A percentile compares a stretch with the other conserved stretches of the same genome.
phyloP scores from a whole-genome alignment of 2,888 invertebrate genomes.

The Drosophila parthenogenetica region DNA sequence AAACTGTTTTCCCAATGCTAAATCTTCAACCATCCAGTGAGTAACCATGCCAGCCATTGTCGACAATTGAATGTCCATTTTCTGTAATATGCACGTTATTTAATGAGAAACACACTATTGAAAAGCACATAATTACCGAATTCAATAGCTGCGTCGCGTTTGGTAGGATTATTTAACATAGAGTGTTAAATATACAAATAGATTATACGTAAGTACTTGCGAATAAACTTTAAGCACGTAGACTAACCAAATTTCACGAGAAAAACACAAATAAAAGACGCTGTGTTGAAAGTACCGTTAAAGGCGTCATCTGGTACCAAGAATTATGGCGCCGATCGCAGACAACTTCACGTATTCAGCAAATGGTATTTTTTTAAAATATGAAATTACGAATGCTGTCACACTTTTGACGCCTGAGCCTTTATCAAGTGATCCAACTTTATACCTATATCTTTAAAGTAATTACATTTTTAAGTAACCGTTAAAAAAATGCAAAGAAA shows the following conservation, averaged over 20 bases:
- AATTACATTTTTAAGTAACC: background rate
- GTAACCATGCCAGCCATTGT: background rate
- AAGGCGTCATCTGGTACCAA: constrained; percentile 23
- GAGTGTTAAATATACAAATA: constrained; percentile 1
- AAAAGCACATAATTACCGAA: background rate
- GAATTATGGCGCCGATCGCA: constrained; percentile 18
- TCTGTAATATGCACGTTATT: background rate
- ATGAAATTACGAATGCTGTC: background rate
- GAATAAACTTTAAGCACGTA: background rate
- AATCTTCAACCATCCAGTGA: background rate
- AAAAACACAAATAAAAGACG: constrained; percentile 9
- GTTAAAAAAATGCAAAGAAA: background rate
- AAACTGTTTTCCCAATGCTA: background rate
- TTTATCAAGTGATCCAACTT: background rate
- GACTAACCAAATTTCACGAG: constrained; percentile 4
- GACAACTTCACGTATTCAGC: constrained; percentile 7
- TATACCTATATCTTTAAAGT: background rate
- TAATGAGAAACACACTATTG: background rate
- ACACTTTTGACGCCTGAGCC: background rate
- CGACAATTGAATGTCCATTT: constrained; percentile 22
- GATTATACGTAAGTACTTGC: background rate
- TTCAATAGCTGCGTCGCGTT: background rate
- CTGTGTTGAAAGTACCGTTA: constrained; percentile 39
- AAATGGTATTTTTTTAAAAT: background rate
- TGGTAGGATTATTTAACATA: constrained; percentile 1